phyloP scores from a whole-genome alignment of 1,140 invertebrate species.

The Drosophila melanica region DNA sequence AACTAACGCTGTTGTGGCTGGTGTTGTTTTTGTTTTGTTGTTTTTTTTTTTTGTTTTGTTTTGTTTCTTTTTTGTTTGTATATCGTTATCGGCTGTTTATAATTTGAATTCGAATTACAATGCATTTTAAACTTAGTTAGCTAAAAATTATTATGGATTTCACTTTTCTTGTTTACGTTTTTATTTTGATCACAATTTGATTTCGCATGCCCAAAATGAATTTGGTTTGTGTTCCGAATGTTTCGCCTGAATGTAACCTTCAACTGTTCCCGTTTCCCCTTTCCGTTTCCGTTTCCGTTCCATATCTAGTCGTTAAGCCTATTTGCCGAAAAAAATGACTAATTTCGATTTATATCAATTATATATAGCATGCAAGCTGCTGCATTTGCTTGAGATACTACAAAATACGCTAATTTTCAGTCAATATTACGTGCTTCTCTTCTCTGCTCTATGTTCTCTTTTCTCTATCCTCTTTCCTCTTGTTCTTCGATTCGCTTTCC shows the following conservation, averaged over 20 bases:
- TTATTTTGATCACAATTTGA: slow-evolving; percentile 79
- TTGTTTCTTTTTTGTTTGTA: slow-evolving; percentile 8
- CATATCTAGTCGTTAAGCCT: slow-evolving; percentile 34
- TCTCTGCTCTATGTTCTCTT: slow-evolving; percentile 35
- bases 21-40: slow-evolving; percentile 20
- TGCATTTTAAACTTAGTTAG: slow-evolving; percentile 63
- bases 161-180: slow-evolving; percentile 36
- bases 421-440: slow-evolving; percentile 66
- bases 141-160: slow-evolving; percentile 70
- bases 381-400: slow-evolving; percentile 40
- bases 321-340: slow-evolving; percentile 36
- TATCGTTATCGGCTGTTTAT: slow-evolving; percentile 56
- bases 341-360: slow-evolving; percentile 45
- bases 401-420: slow-evolving; percentile 74
- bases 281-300: slow-evolving; percentile 43
- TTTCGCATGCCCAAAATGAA: slow-evolving; percentile 76
- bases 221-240: slow-evolving; percentile 80
- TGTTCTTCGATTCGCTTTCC: slow-evolving; percentile 4
- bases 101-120: slow-evolving; percentile 71
- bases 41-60: slow-evolving; percentile 14
- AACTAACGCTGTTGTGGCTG: slow-evolving; percentile 55
- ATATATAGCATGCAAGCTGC: slow-evolving; percentile 53
- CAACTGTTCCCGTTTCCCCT: slow-evolving; percentile 24
- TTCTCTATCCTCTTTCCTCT: slow-evolving; percentile 20
- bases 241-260: slow-evolving; percentile 73